Evolutionary conservation across 2,797 vertebrate species (phyloP).

Genomic region (Phoebastria nigripes): DNA sequence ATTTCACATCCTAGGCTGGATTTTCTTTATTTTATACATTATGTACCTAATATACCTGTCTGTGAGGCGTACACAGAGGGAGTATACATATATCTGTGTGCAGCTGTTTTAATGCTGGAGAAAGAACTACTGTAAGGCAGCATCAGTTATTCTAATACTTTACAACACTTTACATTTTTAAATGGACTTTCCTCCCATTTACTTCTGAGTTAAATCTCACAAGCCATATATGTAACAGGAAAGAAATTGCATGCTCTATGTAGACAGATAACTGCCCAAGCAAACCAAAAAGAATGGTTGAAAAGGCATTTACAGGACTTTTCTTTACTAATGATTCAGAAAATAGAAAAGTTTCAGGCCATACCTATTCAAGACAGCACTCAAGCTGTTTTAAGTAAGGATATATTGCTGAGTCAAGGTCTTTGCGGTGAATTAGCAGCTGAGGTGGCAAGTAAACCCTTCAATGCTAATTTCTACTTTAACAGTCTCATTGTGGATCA

Average conservation of each 20-base stretch:
- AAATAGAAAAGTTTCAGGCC: not conserved
- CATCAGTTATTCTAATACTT: not conserved
- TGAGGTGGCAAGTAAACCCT: not conserved
- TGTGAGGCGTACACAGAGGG: not conserved
- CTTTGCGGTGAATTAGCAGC: not conserved
- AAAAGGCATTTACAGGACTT: not conserved
- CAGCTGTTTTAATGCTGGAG: not conserved
- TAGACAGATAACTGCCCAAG: not conserved
- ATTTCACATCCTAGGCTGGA: not conserved
- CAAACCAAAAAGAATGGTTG: not conserved
- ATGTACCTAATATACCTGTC: not conserved
- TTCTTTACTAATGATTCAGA: not conserved
- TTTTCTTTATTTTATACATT: not conserved
- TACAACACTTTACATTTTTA: not conserved
- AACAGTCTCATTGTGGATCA: not conserved
- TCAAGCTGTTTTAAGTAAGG: not conserved
- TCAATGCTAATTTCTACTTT: not conserved
- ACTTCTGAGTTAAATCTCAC: not conserved
- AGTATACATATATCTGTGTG: not conserved
- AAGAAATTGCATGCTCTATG: not conserved
- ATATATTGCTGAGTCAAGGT: not conserved
- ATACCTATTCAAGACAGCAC: not conserved
- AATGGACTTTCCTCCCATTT: not conserved
- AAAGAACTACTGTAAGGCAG: not conserved
- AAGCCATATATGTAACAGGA: accelerated